Base-by-base conservation (phyloP, 2,888 invertebrate species). In the Chrysodeixis includens region DNA sequence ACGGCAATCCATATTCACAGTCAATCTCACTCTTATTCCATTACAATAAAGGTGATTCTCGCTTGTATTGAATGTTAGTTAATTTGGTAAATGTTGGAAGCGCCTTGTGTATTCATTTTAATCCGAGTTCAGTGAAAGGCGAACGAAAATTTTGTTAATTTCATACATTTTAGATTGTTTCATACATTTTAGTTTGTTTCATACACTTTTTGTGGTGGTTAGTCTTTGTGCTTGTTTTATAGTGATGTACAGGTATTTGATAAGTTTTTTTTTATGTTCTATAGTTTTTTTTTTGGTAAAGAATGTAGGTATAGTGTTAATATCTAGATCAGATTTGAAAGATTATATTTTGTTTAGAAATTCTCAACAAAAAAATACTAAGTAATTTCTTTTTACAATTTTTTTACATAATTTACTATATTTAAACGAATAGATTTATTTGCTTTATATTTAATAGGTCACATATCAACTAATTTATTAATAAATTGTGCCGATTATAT, bases 171-270 rank as follows among this genome's bases (percentile, higher is more conserved):
- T 6, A 56, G 64, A 32, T 56, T 35, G 56, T 49, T 65, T 70
- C 20, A 16, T 30, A 71, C 18, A 14, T 14, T 62, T 26, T 6
- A 56, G 64, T 40, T 56, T 35, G 56, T 49, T 65, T 70, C 20
- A 16, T 30, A 71, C 18, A 14, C n/a, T 56, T 64, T 32, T 52
- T 71, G 71, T 58, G 18, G 32, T 59, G 30, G 18, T 65, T 56
- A 10, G 46, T n/a, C 18, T 14, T 60, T 55, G 35, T 56, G 20
- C 7, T 18, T 26, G 14, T 65, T 59, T n/a, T 14, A 32, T 5
- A 10, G 16, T 26, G n/a, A 78, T 81, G 79, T 61, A 72, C 65
- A 71, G 75, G 81, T 82, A 73, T 40, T 65, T 52, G 22, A 18
- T 10, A 4, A 35, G 1, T 6, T 30, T 56, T 18, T 20, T 8